Percentiles rank a stretch among this genome's conserved stretches.
phyloP scores from a whole-genome alignment of 2,888 invertebrate species.

The Habroteleia sp. region DNA sequence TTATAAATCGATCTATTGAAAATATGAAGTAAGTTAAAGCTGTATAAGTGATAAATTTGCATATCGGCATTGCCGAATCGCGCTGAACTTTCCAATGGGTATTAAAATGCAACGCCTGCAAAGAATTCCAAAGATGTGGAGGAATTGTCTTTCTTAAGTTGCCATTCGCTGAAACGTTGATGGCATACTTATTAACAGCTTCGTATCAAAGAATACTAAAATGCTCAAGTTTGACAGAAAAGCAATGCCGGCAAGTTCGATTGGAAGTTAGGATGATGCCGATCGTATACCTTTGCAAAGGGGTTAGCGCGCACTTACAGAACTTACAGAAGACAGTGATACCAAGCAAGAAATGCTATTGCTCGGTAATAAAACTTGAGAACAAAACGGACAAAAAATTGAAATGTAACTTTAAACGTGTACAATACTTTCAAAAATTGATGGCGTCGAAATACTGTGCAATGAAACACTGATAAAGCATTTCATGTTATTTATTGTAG shows the following conservation, averaged over 20 bases:
- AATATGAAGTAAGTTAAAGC: conserved; percentile 13
- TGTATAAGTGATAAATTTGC: conserved; percentile 44
- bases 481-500: too few species aligned
- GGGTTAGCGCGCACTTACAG: conserved; percentile 10
- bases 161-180: conserved; percentile 51
- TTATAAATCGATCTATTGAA: conserved; percentile 12
- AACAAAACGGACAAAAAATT: conserved; percentile 12
- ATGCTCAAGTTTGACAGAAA: conserved; percentile 57
- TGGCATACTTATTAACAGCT: conserved; percentile 61
- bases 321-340: conserved; percentile 43
- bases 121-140: conserved; percentile 37
- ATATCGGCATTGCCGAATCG: conserved; percentile 30
- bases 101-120: conserved; percentile 41
- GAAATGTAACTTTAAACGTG: conserved; percentile 14
- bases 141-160: conserved; percentile 46
- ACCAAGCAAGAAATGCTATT: conserved; percentile 42
- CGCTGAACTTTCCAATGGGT: conserved; percentile 23
- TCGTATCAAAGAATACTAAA: conserved; percentile 46
- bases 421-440: too few species aligned
- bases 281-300: conserved; percentile 20
- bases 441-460: too few species aligned
- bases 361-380: conserved; percentile 40
- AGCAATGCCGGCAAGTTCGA: conserved; percentile 52
- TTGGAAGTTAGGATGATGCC: conserved; percentile 40
- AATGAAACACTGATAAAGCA: too few species aligned